Conservation (phyloP, 1,140 invertebrate genomes). For the Cardiocondyla obscurior region DNA sequence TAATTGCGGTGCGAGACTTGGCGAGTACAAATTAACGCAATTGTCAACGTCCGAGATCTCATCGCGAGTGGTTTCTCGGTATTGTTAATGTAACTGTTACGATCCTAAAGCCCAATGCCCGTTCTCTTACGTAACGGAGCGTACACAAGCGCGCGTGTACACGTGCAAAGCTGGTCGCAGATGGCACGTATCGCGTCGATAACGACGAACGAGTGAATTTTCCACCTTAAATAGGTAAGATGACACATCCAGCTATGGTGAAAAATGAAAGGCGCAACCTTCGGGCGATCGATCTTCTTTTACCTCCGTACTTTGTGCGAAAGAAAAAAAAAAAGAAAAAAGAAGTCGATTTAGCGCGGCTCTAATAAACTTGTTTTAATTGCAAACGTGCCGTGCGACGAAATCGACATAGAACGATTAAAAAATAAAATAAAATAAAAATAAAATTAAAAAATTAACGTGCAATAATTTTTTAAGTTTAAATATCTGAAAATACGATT, state of each 20-base stretch:
- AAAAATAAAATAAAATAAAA: no score
- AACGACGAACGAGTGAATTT: constrained; percentile 72
- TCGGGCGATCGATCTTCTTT: constrained; percentile 68
- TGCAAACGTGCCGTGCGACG: neutral
- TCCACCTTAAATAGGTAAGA: constrained; percentile 73
- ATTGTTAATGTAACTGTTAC: constrained; percentile 72
- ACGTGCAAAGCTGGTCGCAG: constrained; percentile 51
- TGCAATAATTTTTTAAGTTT: neutral
- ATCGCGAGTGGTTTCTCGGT: constrained; percentile 26
- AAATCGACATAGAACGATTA: no score
- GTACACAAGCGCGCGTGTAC: constrained; percentile 27
- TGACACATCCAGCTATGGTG: constrained; percentile 69
- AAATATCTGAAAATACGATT: neutral
- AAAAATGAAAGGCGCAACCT: constrained; percentile 74
- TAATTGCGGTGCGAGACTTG: neutral
- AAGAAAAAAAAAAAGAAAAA: constrained; percentile 31
- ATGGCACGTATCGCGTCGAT: constrained; percentile 60
- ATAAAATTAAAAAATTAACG: no score
- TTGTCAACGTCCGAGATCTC: constrained; percentile 12
- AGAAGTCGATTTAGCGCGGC: constrained; percentile 3
- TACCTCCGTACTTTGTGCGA: constrained; percentile 25
- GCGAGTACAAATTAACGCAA: constrained; percentile 15
- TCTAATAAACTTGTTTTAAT: constrained; percentile 50
- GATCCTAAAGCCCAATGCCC: constrained; percentile 50
- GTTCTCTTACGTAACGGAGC: constrained; percentile 56